Conservation (phyloP, 2,113 vertebrate genomes). For the Trogon surrucura region DNA sequence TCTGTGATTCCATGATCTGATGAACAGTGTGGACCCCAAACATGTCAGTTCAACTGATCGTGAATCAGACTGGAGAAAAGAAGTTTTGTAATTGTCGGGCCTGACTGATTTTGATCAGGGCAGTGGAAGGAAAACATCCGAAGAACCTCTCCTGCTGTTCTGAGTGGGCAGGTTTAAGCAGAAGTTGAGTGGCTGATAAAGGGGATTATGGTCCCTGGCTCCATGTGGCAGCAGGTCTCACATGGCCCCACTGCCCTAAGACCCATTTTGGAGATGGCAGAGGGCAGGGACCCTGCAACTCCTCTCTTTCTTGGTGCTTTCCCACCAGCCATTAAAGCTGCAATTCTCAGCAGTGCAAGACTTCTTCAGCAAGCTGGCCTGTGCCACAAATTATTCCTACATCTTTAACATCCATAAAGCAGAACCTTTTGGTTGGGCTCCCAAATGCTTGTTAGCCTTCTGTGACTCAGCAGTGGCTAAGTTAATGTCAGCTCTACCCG, state of each 20-base stretch:
- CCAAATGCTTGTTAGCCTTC: constrained; percentile 33
- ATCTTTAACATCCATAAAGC: background rate
- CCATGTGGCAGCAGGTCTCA: background rate
- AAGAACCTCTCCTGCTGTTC: too few relatives aligned
- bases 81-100: background rate
- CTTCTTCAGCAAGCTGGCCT: background rate
- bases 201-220: background rate
- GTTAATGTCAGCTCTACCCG: constrained; percentile 55
- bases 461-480: constrained; percentile 53
- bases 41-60: too few relatives aligned
- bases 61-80: background rate
- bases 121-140: background rate
- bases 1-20: background rate
- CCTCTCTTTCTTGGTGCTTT: background rate
- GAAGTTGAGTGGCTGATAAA: background rate
- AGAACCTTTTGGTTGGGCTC: constrained; percentile 7
- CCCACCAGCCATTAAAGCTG: background rate
- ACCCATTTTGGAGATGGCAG: background rate
- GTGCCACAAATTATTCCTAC: background rate
- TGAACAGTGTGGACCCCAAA: rapidly evolving
- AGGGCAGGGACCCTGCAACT: background rate
- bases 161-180: background rate
- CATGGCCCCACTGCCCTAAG: rapidly evolving
- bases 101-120: background rate
- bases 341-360: background rate